Conservation (phyloP, 2,113 vertebrate genomes). For the Muntiacus reevesi region DNA sequence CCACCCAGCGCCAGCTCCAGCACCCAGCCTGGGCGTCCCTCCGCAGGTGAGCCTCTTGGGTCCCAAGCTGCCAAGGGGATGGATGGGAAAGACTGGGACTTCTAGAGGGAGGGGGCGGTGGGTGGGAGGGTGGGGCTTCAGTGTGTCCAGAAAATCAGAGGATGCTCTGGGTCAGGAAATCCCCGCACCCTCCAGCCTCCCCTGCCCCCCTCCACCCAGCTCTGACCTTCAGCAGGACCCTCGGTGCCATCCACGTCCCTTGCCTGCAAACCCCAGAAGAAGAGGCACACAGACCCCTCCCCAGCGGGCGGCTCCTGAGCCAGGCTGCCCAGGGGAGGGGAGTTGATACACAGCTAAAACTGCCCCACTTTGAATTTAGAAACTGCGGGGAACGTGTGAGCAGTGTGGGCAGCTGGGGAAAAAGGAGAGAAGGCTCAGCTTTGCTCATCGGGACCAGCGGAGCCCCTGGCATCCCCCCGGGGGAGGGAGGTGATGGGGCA, state of each 20-base stretch:
- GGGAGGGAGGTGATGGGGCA: neutral
- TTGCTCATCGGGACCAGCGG: neutral
- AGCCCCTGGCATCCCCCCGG: neutral
- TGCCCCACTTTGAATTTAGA: constrained; percentile 36
- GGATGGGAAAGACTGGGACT: neutral
- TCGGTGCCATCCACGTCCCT: fast-evolving
- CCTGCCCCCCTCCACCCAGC: neutral
- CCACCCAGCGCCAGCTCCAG: neutral
- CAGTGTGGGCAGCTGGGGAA: neutral
- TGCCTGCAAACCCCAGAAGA: neutral
- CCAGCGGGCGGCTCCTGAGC: neutral
- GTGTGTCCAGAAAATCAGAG: neutral
- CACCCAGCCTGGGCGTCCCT: neutral
- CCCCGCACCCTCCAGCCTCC: fast-evolving
- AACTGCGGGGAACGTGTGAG: constrained; percentile 33
- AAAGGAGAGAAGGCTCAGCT: neutral
- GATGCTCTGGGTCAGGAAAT: neutral
- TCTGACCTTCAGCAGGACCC: too few relatives aligned
- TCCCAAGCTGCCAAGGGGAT: neutral
- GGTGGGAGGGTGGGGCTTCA: neutral
- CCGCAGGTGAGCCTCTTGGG: neutral
- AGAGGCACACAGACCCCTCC: neutral
- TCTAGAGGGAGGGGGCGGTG: neutral
- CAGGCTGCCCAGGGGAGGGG: neutral
- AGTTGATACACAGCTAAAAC: neutral